Percentiles rank a stretch among this genome's conserved stretches.
phyloP scores from a whole-genome alignment of 1,140 invertebrate genomes.

The Gryllus bimaculatus region DNA sequence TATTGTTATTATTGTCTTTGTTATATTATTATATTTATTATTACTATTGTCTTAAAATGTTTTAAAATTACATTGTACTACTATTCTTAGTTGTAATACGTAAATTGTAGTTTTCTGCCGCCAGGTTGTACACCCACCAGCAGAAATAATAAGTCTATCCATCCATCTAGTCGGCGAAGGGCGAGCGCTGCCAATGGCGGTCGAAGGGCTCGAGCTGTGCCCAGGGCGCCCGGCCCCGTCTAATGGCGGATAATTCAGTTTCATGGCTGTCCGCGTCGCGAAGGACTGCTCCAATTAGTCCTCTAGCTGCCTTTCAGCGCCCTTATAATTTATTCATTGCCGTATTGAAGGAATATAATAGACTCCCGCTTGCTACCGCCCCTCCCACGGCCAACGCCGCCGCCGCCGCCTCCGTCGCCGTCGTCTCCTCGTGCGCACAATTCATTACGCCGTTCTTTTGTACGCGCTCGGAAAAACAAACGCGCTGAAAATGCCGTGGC shows the following conservation, averaged over 20 bases:
- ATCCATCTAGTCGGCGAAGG: no score
- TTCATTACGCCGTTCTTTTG: not conserved
- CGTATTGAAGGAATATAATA: not conserved
- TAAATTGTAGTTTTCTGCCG: no score
- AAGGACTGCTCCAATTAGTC: not conserved
- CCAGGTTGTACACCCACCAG: no score
- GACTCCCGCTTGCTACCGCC: not conserved
- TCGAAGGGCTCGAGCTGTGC: no score
- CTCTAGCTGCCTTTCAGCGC: not conserved
- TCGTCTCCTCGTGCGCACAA: not conserved
- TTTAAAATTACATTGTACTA: no score
- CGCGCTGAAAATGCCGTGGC: not conserved
- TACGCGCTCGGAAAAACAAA: not conserved
- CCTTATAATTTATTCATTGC: not conserved
- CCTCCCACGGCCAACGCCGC: no score
- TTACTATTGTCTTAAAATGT: no score
- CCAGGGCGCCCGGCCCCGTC: not conserved
- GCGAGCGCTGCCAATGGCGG: no score
- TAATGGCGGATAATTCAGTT: slow-evolving; percentile 1
- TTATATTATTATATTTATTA: no score
- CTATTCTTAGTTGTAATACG: no score
- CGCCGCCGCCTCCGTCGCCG: not conserved
- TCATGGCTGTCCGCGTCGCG: not conserved
- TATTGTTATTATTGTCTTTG: no score
- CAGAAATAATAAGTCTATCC: no score